A percentile compares a stretch with the other conserved stretches of the same genome.
Conservation (phyloP, 1,140 invertebrate genomes). For the Drosophila miranda region DNA sequence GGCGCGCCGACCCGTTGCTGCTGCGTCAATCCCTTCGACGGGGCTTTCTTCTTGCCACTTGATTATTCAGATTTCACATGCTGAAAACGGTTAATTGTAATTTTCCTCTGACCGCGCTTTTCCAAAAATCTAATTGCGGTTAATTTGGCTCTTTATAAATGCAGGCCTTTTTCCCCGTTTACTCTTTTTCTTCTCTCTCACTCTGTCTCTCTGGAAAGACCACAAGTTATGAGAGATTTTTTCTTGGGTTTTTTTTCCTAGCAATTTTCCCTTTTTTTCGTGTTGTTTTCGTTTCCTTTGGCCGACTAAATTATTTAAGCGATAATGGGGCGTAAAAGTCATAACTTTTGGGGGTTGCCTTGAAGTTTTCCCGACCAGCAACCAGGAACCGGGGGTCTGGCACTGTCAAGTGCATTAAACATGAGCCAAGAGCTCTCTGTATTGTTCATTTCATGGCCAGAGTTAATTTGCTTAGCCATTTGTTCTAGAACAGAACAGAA, state of each 20-base stretch:
- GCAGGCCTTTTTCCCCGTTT: conserved; percentile 16
- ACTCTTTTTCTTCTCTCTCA: conserved; percentile 1
- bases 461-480: conserved; percentile 22
- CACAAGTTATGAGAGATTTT: conserved; percentile 35
- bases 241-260: conserved; percentile 24
- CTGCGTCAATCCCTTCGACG: not conserved
- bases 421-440: conserved; percentile 39
- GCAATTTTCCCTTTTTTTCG: conserved; percentile 29
- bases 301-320: conserved; percentile 70
- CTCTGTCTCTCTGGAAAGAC: not conserved
- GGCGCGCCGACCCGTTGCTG: too few species aligned
- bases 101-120: conserved; percentile 36
- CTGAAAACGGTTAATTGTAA: conserved; percentile 20
- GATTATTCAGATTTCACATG: conserved; percentile 40
- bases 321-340: conserved; percentile 74
- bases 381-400: conserved; percentile 12
- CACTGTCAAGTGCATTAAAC: conserved; percentile 51
- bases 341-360: conserved; percentile 55
- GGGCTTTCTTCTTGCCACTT: conserved; percentile 31
- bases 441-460: conserved; percentile 16
- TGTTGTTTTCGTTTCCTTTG: conserved; percentile 16
- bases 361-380: conserved; percentile 26
- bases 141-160: conserved; percentile 51
- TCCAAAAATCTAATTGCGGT: conserved; percentile 61
- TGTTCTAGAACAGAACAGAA: conserved; percentile 12